Conservation (phyloP, 2,888 invertebrate species). For the Alloscopus bannaensis region DNA sequence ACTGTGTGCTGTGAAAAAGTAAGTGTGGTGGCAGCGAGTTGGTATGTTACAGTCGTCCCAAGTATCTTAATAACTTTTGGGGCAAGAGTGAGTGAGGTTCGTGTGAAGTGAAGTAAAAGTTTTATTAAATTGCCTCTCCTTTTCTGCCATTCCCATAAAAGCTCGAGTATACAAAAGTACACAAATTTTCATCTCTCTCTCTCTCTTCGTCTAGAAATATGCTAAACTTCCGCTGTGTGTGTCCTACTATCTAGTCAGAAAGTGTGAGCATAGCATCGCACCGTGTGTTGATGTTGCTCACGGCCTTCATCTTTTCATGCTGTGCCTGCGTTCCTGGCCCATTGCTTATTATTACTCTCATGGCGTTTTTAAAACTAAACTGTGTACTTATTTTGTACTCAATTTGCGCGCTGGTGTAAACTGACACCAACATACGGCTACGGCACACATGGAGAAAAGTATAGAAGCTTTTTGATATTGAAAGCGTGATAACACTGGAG, state of each 20-base stretch:
- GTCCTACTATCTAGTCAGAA: background rate
- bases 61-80: conserved; percentile 31
- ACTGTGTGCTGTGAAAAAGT: background rate
- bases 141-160: conserved; percentile 59
- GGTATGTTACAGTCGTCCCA: conserved; percentile 9
- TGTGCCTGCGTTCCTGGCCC: background rate
- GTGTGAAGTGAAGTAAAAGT: conserved; percentile 59
- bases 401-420: background rate
- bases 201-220: conserved; percentile 31
- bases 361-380: conserved; percentile 5
- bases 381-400: conserved; percentile 6
- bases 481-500: conserved; percentile 6
- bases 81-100: conserved; percentile 24
- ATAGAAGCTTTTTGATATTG: conserved; percentile 20
- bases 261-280: background rate
- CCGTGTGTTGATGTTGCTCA: background rate
- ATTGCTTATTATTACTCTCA: conserved; percentile 34
- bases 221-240: conserved; percentile 8
- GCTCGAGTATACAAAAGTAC: conserved; percentile 23
- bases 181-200: conserved; percentile 44
- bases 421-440: conserved; percentile 21
- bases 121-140: conserved; percentile 62
- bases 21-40: background rate
- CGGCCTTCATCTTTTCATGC: background rate
- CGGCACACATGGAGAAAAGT: background rate